Evolutionary conservation across 2,797 vertebrate genomes (phyloP).

Genomic region (Typhlichthys eigenmanni): DNA sequence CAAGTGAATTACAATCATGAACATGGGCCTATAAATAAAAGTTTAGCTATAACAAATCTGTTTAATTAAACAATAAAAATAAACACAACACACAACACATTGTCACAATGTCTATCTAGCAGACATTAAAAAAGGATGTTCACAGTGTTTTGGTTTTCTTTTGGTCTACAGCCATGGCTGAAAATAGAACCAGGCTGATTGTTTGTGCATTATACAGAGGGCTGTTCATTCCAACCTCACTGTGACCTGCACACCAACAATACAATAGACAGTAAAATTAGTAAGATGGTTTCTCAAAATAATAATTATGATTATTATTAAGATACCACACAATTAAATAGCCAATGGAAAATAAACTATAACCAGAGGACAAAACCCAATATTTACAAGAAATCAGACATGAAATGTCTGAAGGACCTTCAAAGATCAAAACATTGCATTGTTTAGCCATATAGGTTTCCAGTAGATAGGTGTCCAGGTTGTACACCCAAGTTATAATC

Average conservation of each 20-base stretch:
- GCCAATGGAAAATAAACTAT: no score
- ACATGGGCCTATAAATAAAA: constrained; percentile 23
- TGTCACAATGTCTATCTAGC: constrained; percentile 8
- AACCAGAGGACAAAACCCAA: no score
- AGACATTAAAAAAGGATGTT: constrained; percentile 31
- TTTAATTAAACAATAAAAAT: constrained; percentile 33
- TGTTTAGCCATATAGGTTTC: no score
- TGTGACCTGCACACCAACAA: constrained; percentile 6
- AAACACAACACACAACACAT: background rate
- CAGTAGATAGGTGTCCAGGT: no score
- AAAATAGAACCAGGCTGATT: constrained; percentile 28
- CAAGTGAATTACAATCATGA: background rate
- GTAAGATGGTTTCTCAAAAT: background rate
- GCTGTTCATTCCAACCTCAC: constrained; percentile 10
- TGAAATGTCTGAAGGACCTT: no score
- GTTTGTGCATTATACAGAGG: constrained; percentile 9
- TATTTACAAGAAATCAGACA: no score
- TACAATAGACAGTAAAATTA: background rate
- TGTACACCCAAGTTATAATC: no score
- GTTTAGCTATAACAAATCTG: constrained; percentile 21
- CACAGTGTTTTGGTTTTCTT: constrained; percentile 24
- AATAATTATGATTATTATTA: background rate
- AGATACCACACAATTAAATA: no score
- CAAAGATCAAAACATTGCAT: no score
- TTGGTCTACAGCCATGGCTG: constrained; percentile 3